Base-by-base conservation (phyloP, 1,140 invertebrate species). In the Cydia strobilella region DNA sequence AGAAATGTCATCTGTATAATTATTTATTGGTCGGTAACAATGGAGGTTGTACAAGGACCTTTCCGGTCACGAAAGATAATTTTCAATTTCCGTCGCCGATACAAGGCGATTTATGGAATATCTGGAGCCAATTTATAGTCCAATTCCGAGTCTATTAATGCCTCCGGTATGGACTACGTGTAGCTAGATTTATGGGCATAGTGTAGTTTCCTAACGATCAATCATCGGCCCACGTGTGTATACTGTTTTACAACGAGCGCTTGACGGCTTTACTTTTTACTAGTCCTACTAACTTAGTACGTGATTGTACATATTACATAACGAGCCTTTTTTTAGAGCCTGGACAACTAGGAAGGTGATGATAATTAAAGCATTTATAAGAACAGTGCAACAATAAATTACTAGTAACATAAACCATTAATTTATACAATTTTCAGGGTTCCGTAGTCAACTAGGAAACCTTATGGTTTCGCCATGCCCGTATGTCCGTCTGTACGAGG, bases 61-160 rank as follows among this genome's bases (percentile, higher is more conserved):
- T 80, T 80, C 79, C 77, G 79, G 77, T 80, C 79, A 80, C 79
- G 79, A 78, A 59, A 65, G 62, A 62, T 74, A 75, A 75, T 72
- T 59, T 45, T 39, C 42, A 73, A 80, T 80, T 80, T 80, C 79
- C 79, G 79, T 77, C 74, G 39, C 45, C 45, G 25, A 74, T 35
- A 74, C 48, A 31, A 45, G 39, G 65, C 66, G 45, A 78, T 80
- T 73, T 74, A 74, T 75, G 74, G 73, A 66, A 77, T 74, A 78
- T 80, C 65, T 35, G 42, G 20, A 63, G 45, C 76, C 69, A 76
- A 78, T 80, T 80, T 80, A 77, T 76, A 51, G 69, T 27, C 77
- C 59, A 59, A 76, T 80, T 75, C 73, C 59, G 45, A 45, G 25
- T 13, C 65, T 27, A 73, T 73, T 59, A 59, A 59, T 59, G 54